These are phyloP conservation scores for Porites australiensis DNA, from an alignment of 64 coral and sea anemone genomes.

Conservation along the genomic window DNA sequence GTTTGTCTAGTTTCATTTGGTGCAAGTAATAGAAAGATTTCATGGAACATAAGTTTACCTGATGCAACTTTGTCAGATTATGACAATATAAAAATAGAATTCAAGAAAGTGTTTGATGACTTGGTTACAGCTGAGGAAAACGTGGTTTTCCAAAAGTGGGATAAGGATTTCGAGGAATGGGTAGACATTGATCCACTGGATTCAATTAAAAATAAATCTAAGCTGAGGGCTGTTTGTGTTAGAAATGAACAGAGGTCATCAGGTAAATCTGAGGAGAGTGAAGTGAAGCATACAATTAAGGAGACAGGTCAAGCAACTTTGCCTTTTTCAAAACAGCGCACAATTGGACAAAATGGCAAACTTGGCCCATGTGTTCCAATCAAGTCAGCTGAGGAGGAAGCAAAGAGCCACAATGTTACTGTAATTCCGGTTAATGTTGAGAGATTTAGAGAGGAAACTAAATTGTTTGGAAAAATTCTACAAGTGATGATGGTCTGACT, in stretches of 20 bases:
- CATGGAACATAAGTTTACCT: too few species aligned
- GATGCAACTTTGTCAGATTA: not conserved
- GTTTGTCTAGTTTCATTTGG: too few species aligned
- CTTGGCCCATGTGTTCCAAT: constrained; percentile 8
- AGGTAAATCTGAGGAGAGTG: constrained; percentile 5
- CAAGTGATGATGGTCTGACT: not conserved
- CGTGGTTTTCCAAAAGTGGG: constrained; percentile 12
- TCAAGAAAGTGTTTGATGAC: not conserved
- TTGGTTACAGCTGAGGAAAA: constrained; percentile 21
- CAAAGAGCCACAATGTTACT: constrained; percentile 13
- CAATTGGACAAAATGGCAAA: not conserved
- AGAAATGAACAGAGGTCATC: not conserved
- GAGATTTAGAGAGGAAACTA: not conserved
- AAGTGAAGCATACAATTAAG: constrained; percentile 1
- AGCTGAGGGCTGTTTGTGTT: constrained; percentile 13
- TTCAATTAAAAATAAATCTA: constrained; percentile 16
- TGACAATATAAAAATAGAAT: constrained; percentile 15
- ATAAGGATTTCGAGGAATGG: constrained; percentile 13
- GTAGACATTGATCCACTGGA: constrained; percentile 17
- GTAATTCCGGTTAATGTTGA: constrained; percentile 4
- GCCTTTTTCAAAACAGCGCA: constrained; percentile 15
- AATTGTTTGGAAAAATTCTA: constrained; percentile 10
- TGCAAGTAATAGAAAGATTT: too few species aligned
- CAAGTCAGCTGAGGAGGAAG: not conserved
- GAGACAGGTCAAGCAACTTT: constrained; percentile 2